Conservation (phyloP, 2,888 invertebrate genomes). For the Standfussiana lucernea region DNA sequence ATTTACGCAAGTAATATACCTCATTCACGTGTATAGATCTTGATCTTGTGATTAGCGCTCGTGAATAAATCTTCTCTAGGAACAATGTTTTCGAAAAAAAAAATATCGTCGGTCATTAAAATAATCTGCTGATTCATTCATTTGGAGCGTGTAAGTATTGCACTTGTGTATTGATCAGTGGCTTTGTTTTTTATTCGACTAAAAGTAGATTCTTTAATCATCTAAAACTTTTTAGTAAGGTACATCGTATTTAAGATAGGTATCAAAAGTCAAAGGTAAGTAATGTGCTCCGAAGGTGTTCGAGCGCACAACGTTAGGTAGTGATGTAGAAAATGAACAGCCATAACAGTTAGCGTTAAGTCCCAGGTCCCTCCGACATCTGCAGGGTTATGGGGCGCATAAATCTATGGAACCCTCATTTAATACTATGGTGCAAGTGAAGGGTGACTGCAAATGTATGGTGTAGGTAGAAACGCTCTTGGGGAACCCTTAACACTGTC, state of each 20-base stretch:
- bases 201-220: neutral
- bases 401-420: constrained; percentile 72
- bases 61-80: too few species aligned
- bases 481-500: neutral
- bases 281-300: constrained; percentile 36
- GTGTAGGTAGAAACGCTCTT: neutral
- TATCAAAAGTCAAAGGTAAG: constrained; percentile 30
- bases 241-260: neutral
- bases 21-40: neutral
- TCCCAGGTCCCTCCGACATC: constrained; percentile 70
- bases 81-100: too few species aligned
- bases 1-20: neutral
- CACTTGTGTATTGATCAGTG: neutral
- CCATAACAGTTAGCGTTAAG: constrained; percentile 73
- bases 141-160: too few species aligned
- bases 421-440: constrained; percentile 57
- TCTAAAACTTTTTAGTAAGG: too few species aligned
- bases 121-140: neutral
- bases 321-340: constrained; percentile 71
- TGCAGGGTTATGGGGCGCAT: constrained; percentile 71
- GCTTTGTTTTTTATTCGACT: neutral
- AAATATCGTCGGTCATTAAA: neutral
- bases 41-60: too few species aligned
- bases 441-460: constrained; percentile 17
- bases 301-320: constrained; percentile 22